These are phyloP conservation scores for Drosophila miranda DNA, from an alignment of 1,140 invertebrate species.

Conservation along the genomic window DNA sequence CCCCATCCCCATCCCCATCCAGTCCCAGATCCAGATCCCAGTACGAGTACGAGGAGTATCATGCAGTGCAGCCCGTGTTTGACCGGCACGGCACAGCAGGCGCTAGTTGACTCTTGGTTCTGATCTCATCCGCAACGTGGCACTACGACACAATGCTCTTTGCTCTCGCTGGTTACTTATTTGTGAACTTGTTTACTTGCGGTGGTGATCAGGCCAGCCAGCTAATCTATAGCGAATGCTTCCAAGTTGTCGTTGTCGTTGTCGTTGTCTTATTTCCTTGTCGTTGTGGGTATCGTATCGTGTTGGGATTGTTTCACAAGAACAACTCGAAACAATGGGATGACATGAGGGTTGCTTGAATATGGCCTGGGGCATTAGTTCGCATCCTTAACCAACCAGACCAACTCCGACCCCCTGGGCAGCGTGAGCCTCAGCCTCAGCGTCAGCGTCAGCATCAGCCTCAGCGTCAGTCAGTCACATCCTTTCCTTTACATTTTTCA, in stretches of 20 bases:
- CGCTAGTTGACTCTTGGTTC: slow-evolving; percentile 43
- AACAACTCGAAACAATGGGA: slow-evolving; percentile 43
- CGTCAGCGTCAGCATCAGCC: slow-evolving; percentile 15
- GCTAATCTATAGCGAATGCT: slow-evolving; percentile 55
- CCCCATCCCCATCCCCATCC: too few relatives aligned
- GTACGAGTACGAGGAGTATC: slow-evolving; percentile 18
- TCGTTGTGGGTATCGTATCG: slow-evolving; percentile 30
- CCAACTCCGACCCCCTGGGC: slow-evolving; percentile 39
- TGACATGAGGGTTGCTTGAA: slow-evolving; percentile 47
- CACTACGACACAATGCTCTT: slow-evolving; percentile 33
- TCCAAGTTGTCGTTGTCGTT: slow-evolving; percentile 30
- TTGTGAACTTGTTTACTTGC: slow-evolving; percentile 56
- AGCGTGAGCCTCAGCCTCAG: slow-evolving; percentile 19
- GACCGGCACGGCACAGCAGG: slow-evolving; percentile 51
- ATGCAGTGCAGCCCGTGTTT: slow-evolving; percentile 32
- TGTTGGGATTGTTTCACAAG: slow-evolving; percentile 32
- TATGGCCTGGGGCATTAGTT: slow-evolving; percentile 35
- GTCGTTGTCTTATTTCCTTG: slow-evolving; percentile 46
- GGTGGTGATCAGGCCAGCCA: slow-evolving; percentile 35
- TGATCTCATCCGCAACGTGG: slow-evolving; percentile 15
- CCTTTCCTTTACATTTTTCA: not conserved
- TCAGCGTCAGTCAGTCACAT: slow-evolving; percentile 24
- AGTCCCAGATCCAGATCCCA: not conserved
- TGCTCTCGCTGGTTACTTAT: slow-evolving; percentile 41
- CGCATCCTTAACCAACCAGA: slow-evolving; percentile 14